These are phyloP conservation scores for Zootoca vivipara DNA, from an alignment of 2,113 vertebrate genomes.

Conservation along the genomic window DNA sequence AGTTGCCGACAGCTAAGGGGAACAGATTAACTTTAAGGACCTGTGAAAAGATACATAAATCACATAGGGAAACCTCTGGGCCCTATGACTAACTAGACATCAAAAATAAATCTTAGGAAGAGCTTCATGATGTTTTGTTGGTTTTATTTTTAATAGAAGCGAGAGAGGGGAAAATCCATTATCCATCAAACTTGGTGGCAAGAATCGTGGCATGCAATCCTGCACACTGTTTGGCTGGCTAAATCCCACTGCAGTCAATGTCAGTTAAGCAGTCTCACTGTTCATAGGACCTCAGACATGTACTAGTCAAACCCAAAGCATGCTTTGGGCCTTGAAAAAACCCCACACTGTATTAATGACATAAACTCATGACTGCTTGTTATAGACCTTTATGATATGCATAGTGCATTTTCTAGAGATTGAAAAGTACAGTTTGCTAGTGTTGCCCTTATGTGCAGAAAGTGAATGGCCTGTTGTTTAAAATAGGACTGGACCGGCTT, in stretches of 20 bases:
- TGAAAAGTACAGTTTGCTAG: not conserved
- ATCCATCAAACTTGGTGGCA: constrained; percentile 15
- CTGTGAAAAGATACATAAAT: constrained; percentile 69
- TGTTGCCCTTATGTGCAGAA: not conserved
- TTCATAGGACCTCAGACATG: not conserved
- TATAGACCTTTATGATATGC: not conserved
- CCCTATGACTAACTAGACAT: constrained; percentile 56
- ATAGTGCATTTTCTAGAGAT: not conserved
- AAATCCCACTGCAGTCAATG: not conserved
- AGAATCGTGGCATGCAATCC: not conserved
- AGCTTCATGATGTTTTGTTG: constrained; percentile 49
- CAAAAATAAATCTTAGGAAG: constrained; percentile 68
- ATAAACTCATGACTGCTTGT: not conserved
- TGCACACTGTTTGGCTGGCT: constrained; percentile 1
- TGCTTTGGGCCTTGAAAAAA: not conserved
- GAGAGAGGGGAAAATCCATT: constrained; percentile 55
- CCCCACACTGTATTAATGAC: not conserved
- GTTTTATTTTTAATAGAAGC: constrained; percentile 49
- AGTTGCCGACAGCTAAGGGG: constrained; percentile 60
- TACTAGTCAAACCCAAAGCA: no score
- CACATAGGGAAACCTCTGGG: constrained; percentile 58
- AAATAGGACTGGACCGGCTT: no score
- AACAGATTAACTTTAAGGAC: constrained; percentile 65
- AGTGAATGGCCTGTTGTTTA: not conserved
- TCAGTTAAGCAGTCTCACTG: not conserved